phyloP scores from a whole-genome alignment of 1,140 invertebrate species.

The Halictus rubicundus region DNA sequence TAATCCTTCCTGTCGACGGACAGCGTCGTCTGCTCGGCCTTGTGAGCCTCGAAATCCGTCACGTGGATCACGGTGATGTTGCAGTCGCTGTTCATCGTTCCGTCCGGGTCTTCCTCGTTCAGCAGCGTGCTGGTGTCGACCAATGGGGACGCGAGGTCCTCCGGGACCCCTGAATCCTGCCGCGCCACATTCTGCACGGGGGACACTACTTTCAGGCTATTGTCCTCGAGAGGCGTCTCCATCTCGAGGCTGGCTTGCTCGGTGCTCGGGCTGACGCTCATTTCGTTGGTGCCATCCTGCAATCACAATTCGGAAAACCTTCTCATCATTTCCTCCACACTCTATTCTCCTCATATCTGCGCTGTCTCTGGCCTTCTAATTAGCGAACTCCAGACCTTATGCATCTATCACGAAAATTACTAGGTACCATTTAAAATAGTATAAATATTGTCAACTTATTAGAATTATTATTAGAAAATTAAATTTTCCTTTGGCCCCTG shows the following conservation, averaged over 20 bases:
- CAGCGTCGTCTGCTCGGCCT: constrained; percentile 9
- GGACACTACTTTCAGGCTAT: constrained; percentile 51
- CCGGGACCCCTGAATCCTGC: constrained; percentile 75
- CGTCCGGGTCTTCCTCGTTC: constrained; percentile 61
- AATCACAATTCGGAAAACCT: neutral
- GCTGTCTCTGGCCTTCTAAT: too few species aligned
- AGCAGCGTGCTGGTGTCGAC: constrained; percentile 31
- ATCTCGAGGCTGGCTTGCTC: constrained; percentile 42
- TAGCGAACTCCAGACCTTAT: too few species aligned
- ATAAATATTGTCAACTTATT: too few species aligned
- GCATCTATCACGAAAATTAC: too few species aligned
- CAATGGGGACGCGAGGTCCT: constrained; percentile 72
- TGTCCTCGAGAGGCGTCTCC: constrained; percentile 53
- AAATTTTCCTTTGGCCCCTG: too few species aligned
- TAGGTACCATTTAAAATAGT: too few species aligned
- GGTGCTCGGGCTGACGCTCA: constrained; percentile 51
- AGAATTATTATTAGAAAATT: too few species aligned
- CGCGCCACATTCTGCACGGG: constrained; percentile 66
- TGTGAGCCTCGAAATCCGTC: constrained; percentile 33
- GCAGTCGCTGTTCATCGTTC: constrained; percentile 73
- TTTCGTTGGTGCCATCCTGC: constrained; percentile 59
- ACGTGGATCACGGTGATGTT: constrained; percentile 76
- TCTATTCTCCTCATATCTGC: too few species aligned
- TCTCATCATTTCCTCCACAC: too few species aligned
- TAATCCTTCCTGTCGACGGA: constrained; percentile 67